Conservation (phyloP, 64 coral and sea anemone genomes). For the Montipora efflorescens region DNA sequence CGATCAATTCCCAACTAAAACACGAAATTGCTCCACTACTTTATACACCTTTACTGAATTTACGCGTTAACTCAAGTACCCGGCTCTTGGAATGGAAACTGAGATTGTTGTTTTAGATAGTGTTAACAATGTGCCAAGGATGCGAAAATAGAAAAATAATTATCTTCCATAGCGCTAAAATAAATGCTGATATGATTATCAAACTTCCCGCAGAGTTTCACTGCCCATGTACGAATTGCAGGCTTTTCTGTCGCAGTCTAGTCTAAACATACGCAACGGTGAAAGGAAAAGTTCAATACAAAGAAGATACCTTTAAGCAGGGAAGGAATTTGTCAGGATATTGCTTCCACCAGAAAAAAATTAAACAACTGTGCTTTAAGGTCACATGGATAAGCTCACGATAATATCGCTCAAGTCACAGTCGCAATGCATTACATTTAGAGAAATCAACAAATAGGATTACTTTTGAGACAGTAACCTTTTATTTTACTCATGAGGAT, state of each 20-base stretch:
- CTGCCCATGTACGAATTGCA: too few relatives aligned
- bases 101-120: not conserved
- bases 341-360: not conserved
- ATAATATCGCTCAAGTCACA: not conserved
- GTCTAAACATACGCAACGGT: not conserved
- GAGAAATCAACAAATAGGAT: slow-evolving; percentile 10
- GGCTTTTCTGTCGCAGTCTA: too few relatives aligned
- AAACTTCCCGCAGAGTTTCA: not conserved
- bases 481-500: not conserved
- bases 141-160: slow-evolving; percentile 35
- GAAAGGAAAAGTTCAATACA: not conserved
- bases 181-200: slow-evolving; percentile 15
- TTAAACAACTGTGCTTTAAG: not conserved
- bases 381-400: not conserved
- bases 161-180: slow-evolving; percentile 9
- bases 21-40: not conserved
- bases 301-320: not conserved
- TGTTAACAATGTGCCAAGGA: slow-evolving; percentile 34
- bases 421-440: not conserved
- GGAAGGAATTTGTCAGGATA: not conserved
- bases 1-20: not conserved
- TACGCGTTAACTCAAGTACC: not conserved
- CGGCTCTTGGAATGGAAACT: not conserved
- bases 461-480: not conserved
- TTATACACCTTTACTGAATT: not conserved